A percentile compares a stretch with the other conserved stretches of the same genome.
Conservation (phyloP, 2,113 vertebrate species). For the Hypanus sabinus region DNA sequence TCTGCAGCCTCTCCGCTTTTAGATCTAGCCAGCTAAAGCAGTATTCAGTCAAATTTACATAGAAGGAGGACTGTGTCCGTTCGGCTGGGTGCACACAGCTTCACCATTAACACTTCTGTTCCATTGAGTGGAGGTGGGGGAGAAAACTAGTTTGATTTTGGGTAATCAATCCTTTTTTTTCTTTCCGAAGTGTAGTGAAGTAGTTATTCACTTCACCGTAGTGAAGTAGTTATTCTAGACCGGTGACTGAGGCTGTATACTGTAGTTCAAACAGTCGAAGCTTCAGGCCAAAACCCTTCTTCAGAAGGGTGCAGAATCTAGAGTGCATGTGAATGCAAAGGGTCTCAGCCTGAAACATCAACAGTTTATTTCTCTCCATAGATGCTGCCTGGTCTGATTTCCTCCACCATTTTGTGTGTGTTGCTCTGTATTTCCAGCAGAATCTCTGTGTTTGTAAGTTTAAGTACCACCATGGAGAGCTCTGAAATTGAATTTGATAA, state of each 20-base stretch:
- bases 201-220: neutral
- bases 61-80: neutral
- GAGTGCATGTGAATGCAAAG: no score
- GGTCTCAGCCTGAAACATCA: no score
- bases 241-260: neutral
- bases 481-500: neutral
- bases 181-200: neutral
- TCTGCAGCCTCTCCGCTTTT: neutral
- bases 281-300: no score
- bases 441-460: neutral
- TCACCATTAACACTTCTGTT: neutral
- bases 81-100: neutral
- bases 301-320: no score
- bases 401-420: no score
- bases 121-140: conserved; percentile 1
- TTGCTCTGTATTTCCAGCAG: no score
- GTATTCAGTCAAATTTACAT: neutral
- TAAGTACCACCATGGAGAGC: neutral
- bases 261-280: no score
- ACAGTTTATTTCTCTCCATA: no score
- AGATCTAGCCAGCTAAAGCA: neutral
- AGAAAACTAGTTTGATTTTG: neutral
- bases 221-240: neutral
- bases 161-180: no score
- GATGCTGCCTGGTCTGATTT: no score